These are phyloP conservation scores for Pandemis corylana DNA, from an alignment of 2,888 invertebrate species.

Conservation along the genomic window DNA sequence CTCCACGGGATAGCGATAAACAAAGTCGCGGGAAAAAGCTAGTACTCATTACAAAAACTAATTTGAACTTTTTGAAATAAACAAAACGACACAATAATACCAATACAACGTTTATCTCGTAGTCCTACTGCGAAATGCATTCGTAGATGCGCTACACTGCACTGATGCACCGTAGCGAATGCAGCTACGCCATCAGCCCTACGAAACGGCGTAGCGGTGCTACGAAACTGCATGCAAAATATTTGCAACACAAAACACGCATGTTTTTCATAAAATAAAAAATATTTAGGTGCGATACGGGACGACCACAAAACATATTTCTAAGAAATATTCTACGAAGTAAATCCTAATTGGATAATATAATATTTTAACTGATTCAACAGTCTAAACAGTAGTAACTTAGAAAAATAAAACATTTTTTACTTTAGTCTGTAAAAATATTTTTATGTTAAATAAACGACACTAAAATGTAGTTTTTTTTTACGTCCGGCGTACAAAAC, in stretches of 20 bases:
- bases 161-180: constrained; percentile 76
- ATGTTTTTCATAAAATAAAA: not conserved
- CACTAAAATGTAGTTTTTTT: no score
- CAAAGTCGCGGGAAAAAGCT: no score
- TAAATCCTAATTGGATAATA: not conserved
- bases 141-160: constrained; percentile 68
- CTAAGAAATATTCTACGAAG: constrained; percentile 8
- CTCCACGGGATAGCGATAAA: no score
- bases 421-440: no score
- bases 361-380: no score
- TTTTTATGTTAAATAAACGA: no score
- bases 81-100: not conserved
- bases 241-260: constrained; percentile 48
- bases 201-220: constrained; percentile 69
- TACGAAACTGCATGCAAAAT: constrained; percentile 78
- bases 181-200: constrained; percentile 72
- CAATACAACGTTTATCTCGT: not conserved
- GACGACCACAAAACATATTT: constrained; percentile 2
- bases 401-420: no score
- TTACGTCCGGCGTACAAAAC: no score
- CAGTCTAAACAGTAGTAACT: no score
- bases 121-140: constrained; percentile 51
- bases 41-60: not conserved
- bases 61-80: not conserved
- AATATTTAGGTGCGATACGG: not conserved